Evolutionary conservation across 2,888 invertebrate species (phyloP), one percentile per base, ranked within the genome.

Genomic region (Drosophila helvetica): DNA sequence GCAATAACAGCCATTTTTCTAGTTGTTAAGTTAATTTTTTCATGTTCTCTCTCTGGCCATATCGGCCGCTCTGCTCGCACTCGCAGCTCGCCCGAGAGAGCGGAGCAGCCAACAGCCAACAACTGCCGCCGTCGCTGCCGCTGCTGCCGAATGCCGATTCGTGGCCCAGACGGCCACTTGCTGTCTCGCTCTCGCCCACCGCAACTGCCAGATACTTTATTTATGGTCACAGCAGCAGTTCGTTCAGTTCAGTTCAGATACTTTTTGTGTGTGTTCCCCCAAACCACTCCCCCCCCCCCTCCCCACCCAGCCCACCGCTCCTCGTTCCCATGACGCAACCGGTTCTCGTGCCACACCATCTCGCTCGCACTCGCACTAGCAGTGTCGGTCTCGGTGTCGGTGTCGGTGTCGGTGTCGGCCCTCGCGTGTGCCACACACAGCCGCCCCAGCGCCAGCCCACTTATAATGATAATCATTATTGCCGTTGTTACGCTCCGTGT

Each of bases 21-120:
- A 90, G 90, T 90, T 90, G 90, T 91, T 89, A 90, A 90, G 91
- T 90, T 90, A 90, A 90, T 90, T 90, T 90, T 90, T 91, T 91
- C 90, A 90, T 91, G 90, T 91, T 90, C 86, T 79, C 69, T 74
- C 68, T 77, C 71, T 71, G 75, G 63, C 65, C 66, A 67, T 45
- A 52, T 56, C 45, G 70, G 79, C 78, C 79, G 79, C 55, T 79
- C 81, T 78, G 79, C 78, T 78, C 83, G 85, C 83, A 75, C 80
- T 70, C 72, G 56, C 47, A 46, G 57, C 76, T 50, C 2, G 38
- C 6, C 15, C 38, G 15, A 60, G 45, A 67, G 62, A 66, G 78
- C 65, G 62, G 53, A 75, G 74, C 79, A 70, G 75, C 75, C 75
- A 73, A 38, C 48, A 48, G 57, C 19, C 48, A 51, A 17, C 52